Evolutionary conservation across 1,140 invertebrate species (phyloP), one percentile per base, ranked within the genome.

Genomic region (Drosophila watanabei): DNA sequence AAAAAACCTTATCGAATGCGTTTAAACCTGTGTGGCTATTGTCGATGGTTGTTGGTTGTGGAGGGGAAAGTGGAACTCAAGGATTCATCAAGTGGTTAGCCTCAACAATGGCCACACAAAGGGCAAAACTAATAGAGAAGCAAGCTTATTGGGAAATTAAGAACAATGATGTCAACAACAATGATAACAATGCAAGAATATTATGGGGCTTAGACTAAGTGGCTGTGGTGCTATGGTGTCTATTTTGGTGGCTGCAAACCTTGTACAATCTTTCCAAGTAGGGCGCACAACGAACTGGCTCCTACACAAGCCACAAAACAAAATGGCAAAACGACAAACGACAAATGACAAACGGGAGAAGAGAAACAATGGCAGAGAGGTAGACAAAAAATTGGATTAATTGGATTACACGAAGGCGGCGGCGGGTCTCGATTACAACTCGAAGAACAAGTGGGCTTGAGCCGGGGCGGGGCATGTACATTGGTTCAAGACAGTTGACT

Each of bases 261-360:
- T 95, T 96, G 95, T 82, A 95, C 95, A 93, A 96, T 94, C 94
- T 96, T 96, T 93, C 95, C 95, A 89, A 96, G 94, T 94, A 96
- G 95, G 92, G 95, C 95, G 94, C 95, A 95, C 92, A 97, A 95
- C 93, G 96, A 96, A 93, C 95, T 95, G 82, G 96, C 96, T 94
- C 96, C 96, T 97, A 94, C 80, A 94, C 93, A 65, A 60, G 65
- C 46, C 57, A 66, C 52, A 80, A 70, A 69, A 52, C 54, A 76
- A 69, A 79, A 79, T 61, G 58, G 68, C 51, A 80, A 84, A 75
- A 65, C 45, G 72, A 63, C 45, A 70, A 71, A 56, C 45, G 66
- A 73, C 46, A 73, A 68, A 76, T 37, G 35, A 60, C 43, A 57
- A 62, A 73, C 37, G 63, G 63, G 56, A 69, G 65, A 93, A 91